Evolutionary conservation across 1,140 invertebrate genomes (phyloP).

Genomic region (Ceratosolen solmsi): DNA sequence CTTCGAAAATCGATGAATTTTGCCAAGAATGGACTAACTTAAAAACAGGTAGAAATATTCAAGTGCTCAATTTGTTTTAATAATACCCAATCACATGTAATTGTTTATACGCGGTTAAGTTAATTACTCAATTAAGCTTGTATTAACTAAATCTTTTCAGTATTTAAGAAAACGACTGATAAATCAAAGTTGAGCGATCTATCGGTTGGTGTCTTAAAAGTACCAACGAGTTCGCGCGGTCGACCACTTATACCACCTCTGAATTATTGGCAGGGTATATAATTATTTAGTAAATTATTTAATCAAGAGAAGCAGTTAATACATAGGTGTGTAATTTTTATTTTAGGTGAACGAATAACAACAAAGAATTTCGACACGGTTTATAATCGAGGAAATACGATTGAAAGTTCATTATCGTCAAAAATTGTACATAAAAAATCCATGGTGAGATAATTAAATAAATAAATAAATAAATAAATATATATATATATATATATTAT

Average conservation of each 20-base stretch:
- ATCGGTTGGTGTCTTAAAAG: neutral
- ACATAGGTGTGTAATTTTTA: neutral
- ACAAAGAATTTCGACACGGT: constrained; percentile 53
- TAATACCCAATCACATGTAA: neutral
- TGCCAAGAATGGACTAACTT: constrained; percentile 59
- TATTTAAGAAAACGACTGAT: neutral
- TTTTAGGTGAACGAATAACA: constrained; percentile 57
- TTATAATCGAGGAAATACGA: constrained; percentile 54
- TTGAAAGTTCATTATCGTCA: constrained; percentile 25
- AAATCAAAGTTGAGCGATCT: neutral
- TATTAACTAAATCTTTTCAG: neutral
- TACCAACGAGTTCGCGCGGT: constrained; percentile 6
- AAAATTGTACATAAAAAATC: neutral
- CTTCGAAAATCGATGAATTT: constrained; percentile 60
- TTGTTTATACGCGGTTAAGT: neutral
- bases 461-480: no score
- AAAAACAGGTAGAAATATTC: constrained; percentile 33
- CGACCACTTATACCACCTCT: constrained; percentile 23
- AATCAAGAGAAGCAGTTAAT: no score
- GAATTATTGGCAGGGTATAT: constrained; percentile 29
- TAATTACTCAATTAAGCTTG: neutral
- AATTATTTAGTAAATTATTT: neutral
- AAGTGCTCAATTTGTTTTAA: constrained; percentile 15
- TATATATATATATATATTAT: no score
- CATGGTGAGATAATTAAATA: neutral